Conservation (phyloP, 2,888 invertebrate genomes). For the Dasypolia templi region DNA sequence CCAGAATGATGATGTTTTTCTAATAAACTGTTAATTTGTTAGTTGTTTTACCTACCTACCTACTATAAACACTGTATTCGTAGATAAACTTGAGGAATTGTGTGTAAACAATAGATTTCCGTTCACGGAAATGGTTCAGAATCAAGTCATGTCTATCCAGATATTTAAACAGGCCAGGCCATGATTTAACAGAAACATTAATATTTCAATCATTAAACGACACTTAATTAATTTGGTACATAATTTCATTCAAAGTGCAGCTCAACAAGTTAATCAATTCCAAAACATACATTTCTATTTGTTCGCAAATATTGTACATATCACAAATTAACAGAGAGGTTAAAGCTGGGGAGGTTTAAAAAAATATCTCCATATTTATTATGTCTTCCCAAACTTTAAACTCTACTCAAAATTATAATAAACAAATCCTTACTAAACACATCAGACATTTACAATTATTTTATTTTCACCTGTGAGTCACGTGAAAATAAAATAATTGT, state of each 20-base stretch:
- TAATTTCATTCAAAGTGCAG: background rate
- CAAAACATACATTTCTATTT: background rate
- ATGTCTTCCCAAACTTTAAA: background rate
- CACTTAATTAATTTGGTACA: background rate
- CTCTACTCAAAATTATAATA: conserved; percentile 15
- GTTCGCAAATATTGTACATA: background rate
- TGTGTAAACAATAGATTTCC: background rate
- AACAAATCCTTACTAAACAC: background rate
- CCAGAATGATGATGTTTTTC: conserved; percentile 13
- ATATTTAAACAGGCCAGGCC: background rate
- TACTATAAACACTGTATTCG: background rate
- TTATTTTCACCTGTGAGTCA: too few species aligned
- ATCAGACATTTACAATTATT: too few species aligned
- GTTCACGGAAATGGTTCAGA: background rate
- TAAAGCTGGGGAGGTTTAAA: background rate
- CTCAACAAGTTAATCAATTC: background rate
- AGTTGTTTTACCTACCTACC: conserved; percentile 1
- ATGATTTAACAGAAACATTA: background rate
- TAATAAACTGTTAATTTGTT: conserved; percentile 7
- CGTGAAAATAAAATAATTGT: conserved; percentile 56
- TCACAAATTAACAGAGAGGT: background rate
- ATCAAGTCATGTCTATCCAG: background rate
- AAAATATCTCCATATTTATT: too few species aligned
- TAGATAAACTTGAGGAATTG: conserved; percentile 17
- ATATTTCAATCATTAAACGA: background rate